Base-by-base conservation (phyloP, 2,888 invertebrate species). In the Agrochola lota region DNA sequence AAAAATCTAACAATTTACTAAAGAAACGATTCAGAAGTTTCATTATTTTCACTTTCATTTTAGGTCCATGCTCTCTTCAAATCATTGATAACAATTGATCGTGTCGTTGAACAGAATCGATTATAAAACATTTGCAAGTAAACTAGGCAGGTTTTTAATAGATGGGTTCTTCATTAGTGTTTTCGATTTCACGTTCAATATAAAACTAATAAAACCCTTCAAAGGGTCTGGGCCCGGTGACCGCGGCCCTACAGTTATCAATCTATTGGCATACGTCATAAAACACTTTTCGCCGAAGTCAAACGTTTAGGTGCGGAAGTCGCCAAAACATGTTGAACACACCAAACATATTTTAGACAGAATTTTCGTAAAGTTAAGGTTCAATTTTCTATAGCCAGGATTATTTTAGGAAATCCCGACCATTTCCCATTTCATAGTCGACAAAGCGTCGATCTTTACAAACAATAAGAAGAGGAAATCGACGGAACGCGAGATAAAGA, bases 401-500 rank as follows among this genome's bases (percentile, higher is more conserved):
- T 17, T 60, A 20, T 49, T 57, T 40, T 20, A 82, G 86, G 66
- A 86, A 84, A 86, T 85, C 83, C 46, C 59, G 74, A 78, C 30
- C 30, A 30, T 30, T 30, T 30, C 30, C 80, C 84, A 87, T 87
- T 89, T 83, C 81, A 74, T 83, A 88, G 86, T 85, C 87, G 86
- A 88, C 87, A 89, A 88, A 90, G 84, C 85, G 83, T 83, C 81
- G 85, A 85, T 87, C 79, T 86, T 79, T 76, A 70, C 89, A 89
- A 87, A 87, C 85, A 87, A 87, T 30, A 64, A 57, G 67, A 35
- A 52, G 67, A 85, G 73, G 83, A 80, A 88, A 87, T 92, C 90
- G 91, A 89, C 90, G 89, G 91, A 92, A 90, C 85, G 86, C 86
- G 82, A 92, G 92, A 93, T 92, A 93, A 92, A 92, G 90, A 91